Evolutionary conservation across 2,888 invertebrate species (phyloP).

Genomic region (Drosophila mayaguana): DNA sequence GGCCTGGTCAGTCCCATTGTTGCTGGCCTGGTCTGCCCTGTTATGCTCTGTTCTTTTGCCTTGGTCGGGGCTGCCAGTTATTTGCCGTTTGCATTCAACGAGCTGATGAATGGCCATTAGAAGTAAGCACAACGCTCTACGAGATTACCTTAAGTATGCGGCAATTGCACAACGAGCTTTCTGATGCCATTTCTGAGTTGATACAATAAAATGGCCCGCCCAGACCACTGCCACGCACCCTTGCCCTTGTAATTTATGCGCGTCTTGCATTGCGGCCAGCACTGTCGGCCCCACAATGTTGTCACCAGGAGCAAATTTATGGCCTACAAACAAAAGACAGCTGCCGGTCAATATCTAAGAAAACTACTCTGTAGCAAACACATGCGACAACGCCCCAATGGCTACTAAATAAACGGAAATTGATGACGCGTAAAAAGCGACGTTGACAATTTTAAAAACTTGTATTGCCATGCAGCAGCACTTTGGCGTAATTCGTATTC

Average conservation of each 20-base stretch:
- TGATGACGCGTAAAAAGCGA: conserved; percentile 74
- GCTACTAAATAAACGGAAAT: conserved; percentile 74
- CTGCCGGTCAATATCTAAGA: conserved; percentile 53
- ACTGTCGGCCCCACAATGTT: conserved; percentile 17
- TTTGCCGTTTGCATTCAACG: conserved; percentile 79
- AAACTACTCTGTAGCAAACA: conserved; percentile 47
- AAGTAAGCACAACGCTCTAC: conserved; percentile 72
- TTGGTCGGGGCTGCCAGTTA: conserved; percentile 59
- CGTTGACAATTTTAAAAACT: conserved; percentile 76
- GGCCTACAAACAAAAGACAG: conserved; percentile 74
- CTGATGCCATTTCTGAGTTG: conserved; percentile 49
- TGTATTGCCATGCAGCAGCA: conserved; percentile 50
- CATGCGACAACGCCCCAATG: conserved; percentile 57
- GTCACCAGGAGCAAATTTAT: conserved; percentile 57
- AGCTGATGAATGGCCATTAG: conserved; percentile 80
- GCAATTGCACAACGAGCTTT: conserved; percentile 78
- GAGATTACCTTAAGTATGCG: conserved; percentile 79
- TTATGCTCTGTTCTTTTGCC: conserved; percentile 21
- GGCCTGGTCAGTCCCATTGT: conserved; percentile 67
- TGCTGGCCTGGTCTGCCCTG: conserved; percentile 21
- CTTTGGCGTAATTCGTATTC: conserved; percentile 29
- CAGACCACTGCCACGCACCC: conserved; percentile 46
- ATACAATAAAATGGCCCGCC: conserved; percentile 64
- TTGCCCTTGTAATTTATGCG: conserved; percentile 69
- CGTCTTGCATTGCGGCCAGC: conserved; percentile 48